Evolutionary conservation across 2,113 vertebrate genomes (phyloP), one percentile per base, ranked within the genome.

Genomic region (Campylorhamphus procurvoides): DNA sequence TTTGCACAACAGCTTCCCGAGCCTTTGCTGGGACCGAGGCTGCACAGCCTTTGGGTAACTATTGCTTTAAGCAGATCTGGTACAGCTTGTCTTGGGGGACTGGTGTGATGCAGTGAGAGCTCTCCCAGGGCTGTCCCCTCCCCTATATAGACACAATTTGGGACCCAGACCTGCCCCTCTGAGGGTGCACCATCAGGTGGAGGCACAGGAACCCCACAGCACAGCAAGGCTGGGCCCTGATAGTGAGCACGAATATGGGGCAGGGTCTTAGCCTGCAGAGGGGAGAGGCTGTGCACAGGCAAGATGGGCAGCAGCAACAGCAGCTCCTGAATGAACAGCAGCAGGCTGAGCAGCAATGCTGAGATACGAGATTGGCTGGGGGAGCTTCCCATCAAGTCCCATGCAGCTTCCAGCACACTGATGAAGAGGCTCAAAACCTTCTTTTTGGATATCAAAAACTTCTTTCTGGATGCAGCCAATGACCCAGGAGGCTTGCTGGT

Each of bases 51-150:
- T 35, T 1, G 16, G 73, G 58, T 37, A 59, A 17, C 23, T 35
- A 4, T 49, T 0, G 1, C 94, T 96, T 96, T 94, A 94, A 96
- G 58, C 7, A 24, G 89, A 94, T 93, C 94, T 96, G 86, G 96
- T 84, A 69, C 95, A 94, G 73, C 69, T 47, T 44, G 73, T 87
- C 94, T 78, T 74, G 47, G 52, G 95, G 84, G 93, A 96, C 60
- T 31, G 52, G 18, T 81, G 73, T 75, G 77, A 95, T 72, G 86
- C 76, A 49, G 47, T 75, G 64, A 85, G 55, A 74, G 42, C 42
- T 90, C 89, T 90, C 89, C 83, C 83, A 89, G 76, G 73, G 35
- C 94, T 94, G 29, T 42, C 76, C 92, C 94, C 69, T 94, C 93
- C 52, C 33, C 80, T 94, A 4, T 63, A 81, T 25, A 94, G 79